Conservation (phyloP, 2,888 invertebrate genomes). For the Lasioglossum morio region DNA sequence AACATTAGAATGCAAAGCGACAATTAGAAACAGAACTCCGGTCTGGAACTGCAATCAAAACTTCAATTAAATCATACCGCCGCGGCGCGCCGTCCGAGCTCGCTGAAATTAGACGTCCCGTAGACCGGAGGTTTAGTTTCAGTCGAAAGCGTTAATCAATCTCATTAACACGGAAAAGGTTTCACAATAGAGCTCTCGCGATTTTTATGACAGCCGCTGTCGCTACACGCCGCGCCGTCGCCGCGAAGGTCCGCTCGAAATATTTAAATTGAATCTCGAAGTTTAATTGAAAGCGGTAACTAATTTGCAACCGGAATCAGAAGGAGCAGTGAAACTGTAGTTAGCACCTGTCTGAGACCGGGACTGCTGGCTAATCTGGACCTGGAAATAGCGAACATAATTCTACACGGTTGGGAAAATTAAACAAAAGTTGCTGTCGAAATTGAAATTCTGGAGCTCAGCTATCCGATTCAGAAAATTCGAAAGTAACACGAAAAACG, state of each 20-base stretch:
- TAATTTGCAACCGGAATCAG: constrained; percentile 11
- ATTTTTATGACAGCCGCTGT: neutral
- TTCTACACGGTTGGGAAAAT: neutral
- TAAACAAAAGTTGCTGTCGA: neutral
- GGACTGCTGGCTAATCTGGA: neutral
- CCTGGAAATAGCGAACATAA: neutral
- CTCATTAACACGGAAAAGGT: neutral
- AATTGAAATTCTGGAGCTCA: neutral
- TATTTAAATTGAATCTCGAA: constrained; percentile 6
- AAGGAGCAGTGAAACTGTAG: neutral
- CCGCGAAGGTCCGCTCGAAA: neutral
- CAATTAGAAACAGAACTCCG: neutral
- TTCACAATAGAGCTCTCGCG: neutral
- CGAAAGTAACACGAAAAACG: neutral
- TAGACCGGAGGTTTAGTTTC: neutral
- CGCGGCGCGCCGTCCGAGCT: neutral
- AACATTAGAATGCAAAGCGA: constrained; percentile 9
- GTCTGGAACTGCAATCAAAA: neutral
- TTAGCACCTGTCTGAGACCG: constrained; percentile 1
- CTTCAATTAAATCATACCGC: constrained; percentile 1
- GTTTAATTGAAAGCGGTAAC: constrained; percentile 9
- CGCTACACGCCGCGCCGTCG: too few relatives aligned
- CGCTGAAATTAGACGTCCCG: neutral
- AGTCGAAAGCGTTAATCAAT: neutral
- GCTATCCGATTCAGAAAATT: neutral